Conservation (phyloP, 2,797 vertebrate species). For the Enteromius trimaculatus region DNA sequence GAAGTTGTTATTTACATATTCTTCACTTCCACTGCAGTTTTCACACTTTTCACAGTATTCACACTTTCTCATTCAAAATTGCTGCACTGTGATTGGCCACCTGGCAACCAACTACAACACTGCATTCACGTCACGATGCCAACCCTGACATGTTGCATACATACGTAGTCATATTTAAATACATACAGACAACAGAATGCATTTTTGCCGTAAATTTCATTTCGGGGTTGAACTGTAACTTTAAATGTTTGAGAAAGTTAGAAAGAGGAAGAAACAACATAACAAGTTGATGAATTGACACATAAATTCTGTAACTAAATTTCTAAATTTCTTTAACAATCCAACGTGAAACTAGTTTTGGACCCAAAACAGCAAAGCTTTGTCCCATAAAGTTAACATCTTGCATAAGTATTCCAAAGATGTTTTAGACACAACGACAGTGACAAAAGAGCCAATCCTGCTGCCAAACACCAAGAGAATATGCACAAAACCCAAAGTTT, state of each 20-base stretch:
- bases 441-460: conserved; percentile 30
- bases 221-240: background rate
- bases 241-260: background rate
- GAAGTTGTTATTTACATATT: background rate
- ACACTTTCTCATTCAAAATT: background rate
- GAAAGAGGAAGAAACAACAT: background rate
- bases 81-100: background rate
- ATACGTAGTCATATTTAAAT: background rate
- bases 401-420: background rate
- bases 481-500: conserved; percentile 43
- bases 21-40: background rate
- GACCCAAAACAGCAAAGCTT: background rate
- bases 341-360: background rate
- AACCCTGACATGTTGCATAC: background rate
- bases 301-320: no score
- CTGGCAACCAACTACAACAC: background rate
- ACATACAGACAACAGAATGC: background rate
- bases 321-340: background rate
- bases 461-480: conserved; percentile 28
- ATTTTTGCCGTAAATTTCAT: no score
- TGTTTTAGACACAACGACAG: conserved; percentile 31
- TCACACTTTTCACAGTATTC: background rate
- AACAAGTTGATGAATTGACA: background rate
- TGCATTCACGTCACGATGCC: background rate
- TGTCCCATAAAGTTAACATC: background rate